Base-by-base conservation (phyloP, 2,888 invertebrate genomes). In the Scaptomyza reducta region DNA sequence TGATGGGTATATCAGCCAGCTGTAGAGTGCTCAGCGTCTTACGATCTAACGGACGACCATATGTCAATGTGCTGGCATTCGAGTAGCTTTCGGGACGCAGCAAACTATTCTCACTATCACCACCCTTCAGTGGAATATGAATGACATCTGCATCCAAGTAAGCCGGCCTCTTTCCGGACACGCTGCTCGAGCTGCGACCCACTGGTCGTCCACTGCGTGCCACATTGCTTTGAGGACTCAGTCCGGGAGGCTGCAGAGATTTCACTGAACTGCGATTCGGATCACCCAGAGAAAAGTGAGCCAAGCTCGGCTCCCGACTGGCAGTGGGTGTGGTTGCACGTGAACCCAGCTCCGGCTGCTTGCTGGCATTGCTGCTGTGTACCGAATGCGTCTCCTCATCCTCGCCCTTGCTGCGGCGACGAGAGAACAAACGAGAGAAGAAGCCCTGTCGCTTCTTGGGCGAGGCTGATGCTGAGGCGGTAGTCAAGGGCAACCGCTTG, bases 121-220 rank as follows among this genome's bases (percentile, higher is more conserved):
- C 94, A 0, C 87, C 90, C 89, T 95, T 95, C 1, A 95, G 89
- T 0, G 95, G 95, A 44, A 95, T 95, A 68, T 94, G 94, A 22
- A 95, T 93, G 40, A 95, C 93, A 74, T 94, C 94, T 45, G 94
- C 94, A 35, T 94, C 93, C 14, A 94, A 79, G 2, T 93, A 91
- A 2, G 80, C 79, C 0, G 94, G 94, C 0, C 94, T 91, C 63
- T 93, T 92, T 0, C 94, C 94, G 0, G 94, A 94, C 0, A 93
- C 93, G 86, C 93, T 94, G 77, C 94, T 94, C 0, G 93, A 93
- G 57, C 94, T 94, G 0, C 94, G 92, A 0, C 93, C 94, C 6
- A 94, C 93, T 0, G 93, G 92, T 58, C 93, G 93, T 11, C 89
- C 82, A 9, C 61, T 67, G 6, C 78, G 78, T 10, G 55, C 59